Percentiles rank a stretch among this genome's conserved stretches.
These are phyloP conservation scores for Copidosoma floridanum DNA, from an alignment of 1,140 invertebrate species.

Conservation along the genomic window DNA sequence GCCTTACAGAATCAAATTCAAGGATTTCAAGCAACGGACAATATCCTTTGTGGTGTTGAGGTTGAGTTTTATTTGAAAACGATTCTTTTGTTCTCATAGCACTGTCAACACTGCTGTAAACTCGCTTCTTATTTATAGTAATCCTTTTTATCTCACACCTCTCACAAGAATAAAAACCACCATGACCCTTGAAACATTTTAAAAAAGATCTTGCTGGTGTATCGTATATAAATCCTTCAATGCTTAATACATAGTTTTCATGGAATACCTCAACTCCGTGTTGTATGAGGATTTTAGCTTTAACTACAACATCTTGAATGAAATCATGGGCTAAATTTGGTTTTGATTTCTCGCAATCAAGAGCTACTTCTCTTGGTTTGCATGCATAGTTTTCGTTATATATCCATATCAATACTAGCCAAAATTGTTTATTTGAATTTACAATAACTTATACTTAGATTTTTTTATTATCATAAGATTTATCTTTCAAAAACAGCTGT, in stretches of 20 bases:
- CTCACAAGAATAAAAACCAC: slow-evolving; percentile 28
- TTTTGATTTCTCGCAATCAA: slow-evolving; percentile 28
- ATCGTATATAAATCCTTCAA: slow-evolving; percentile 19
- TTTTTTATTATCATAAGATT: neutral
- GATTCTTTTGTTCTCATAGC: slow-evolving; percentile 21
- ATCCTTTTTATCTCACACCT: slow-evolving; percentile 26
- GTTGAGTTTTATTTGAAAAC: slow-evolving; percentile 21
- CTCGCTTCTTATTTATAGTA: slow-evolving; percentile 23
- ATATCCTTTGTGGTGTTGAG: slow-evolving; percentile 9
- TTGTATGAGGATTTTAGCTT: slow-evolving; percentile 17
- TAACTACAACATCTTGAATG: slow-evolving; percentile 19
- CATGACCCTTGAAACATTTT: slow-evolving; percentile 29
- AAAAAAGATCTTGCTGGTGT: slow-evolving; percentile 30
- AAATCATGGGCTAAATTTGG: slow-evolving; percentile 18
- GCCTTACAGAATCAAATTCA: too few species aligned
- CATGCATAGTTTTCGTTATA: slow-evolving; percentile 9
- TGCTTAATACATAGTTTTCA: neutral
- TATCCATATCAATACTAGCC: slow-evolving; percentile 27
- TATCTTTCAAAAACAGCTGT: slow-evolving; percentile 4
- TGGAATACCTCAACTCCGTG: slow-evolving; percentile 18
- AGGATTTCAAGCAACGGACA: too few species aligned
- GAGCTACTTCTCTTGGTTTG: slow-evolving; percentile 25
- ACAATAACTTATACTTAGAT: slow-evolving; percentile 25
- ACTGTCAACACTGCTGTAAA: slow-evolving; percentile 3
- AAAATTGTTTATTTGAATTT: slow-evolving; percentile 22